Conservation (phyloP, 1,140 invertebrate genomes). For the Pemphigus obesinymphae region DNA sequence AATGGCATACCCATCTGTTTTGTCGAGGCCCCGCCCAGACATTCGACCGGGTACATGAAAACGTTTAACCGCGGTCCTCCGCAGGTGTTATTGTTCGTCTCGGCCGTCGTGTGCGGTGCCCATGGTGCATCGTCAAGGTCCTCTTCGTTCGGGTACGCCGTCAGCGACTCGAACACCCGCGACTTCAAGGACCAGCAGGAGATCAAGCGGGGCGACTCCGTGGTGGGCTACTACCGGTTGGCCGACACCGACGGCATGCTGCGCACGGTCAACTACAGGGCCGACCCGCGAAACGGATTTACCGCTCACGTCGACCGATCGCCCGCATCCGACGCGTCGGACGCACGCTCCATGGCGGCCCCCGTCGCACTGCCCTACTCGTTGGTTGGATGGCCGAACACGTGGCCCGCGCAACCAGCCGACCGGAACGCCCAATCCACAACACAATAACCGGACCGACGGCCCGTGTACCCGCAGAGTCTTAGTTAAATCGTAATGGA, state of each 20-base stretch:
- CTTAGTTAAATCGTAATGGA: no score
- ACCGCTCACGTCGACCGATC: constrained; percentile 59
- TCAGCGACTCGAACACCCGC: constrained; percentile 54
- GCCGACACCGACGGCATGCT: constrained; percentile 56
- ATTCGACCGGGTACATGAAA: no score
- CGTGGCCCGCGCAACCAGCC: no score
- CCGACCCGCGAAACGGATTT: constrained; percentile 60
- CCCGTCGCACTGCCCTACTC: background rate
- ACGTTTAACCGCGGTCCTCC: no score
- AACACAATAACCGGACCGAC: no score
- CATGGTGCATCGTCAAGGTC: background rate
- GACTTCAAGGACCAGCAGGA: constrained; percentile 56
- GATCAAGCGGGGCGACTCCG: constrained; percentile 53
- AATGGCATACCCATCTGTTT: no score
- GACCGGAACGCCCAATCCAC: no score
- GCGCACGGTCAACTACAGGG: constrained; percentile 58
- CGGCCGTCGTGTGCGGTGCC: background rate
- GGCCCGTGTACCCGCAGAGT: no score
- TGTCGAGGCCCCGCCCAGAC: no score
- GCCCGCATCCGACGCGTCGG: background rate
- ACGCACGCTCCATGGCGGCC: no score
- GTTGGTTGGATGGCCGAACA: no score
- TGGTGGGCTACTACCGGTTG: constrained; percentile 54
- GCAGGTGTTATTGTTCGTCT: background rate
- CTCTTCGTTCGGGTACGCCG: constrained; percentile 53